phyloP scores from a whole-genome alignment of 2,113 vertebrate genomes.

The Bucco capensis region DNA sequence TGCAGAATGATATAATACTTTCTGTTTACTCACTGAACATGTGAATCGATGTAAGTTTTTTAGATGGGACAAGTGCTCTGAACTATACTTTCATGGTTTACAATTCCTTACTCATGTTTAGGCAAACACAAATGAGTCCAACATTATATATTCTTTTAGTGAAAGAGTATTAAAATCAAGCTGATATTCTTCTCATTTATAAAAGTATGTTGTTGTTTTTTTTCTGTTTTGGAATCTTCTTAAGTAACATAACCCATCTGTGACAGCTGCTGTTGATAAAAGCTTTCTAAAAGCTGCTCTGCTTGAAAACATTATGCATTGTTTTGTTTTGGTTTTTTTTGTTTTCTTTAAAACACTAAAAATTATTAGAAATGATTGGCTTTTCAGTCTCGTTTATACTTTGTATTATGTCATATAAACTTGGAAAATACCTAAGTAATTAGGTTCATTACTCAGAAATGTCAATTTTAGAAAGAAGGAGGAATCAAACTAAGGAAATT shows the following conservation, averaged over 20 bases:
- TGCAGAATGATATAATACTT: background rate
- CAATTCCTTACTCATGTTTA: background rate
- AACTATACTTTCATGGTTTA: background rate
- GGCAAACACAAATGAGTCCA: background rate
- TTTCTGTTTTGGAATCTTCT: slow-evolving; percentile 27
- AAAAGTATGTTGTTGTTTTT: background rate
- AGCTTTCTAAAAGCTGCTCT: slow-evolving; percentile 6
- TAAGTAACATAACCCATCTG: slow-evolving; percentile 58
- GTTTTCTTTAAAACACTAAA: background rate
- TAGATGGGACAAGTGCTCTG: background rate
- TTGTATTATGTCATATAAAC: background rate
- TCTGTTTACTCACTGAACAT: background rate
- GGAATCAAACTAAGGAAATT: background rate
- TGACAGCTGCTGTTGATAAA: slow-evolving; percentile 59
- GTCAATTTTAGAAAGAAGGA: background rate
- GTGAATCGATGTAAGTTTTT: background rate
- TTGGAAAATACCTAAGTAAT: background rate
- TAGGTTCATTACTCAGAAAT: background rate
- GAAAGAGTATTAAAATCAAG: background rate
- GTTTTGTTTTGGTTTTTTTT: too few relatives aligned
- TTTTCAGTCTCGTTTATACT: slow-evolving; percentile 2
- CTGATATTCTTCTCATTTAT: slow-evolving; percentile 35
- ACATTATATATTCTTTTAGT: background rate
- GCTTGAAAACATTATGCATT: background rate
- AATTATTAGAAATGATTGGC: background rate